Percentiles rank a stretch among this genome's conserved stretches.
Evolutionary conservation across 2,888 invertebrate species (phyloP).

Genomic region (Lasioglossum zephyrum): DNA sequence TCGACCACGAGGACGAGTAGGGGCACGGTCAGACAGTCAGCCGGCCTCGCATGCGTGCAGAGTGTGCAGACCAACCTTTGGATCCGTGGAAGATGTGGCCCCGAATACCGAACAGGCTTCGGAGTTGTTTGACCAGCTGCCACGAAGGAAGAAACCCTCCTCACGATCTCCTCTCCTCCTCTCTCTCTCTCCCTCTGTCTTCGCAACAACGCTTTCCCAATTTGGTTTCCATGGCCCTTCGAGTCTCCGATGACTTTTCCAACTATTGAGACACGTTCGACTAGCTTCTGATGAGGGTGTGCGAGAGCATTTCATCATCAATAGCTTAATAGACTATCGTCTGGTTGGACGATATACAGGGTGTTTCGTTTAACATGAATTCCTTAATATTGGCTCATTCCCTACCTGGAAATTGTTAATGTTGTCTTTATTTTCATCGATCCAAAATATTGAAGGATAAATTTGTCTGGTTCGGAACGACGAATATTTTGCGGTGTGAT

Average conservation of each 20-base stretch:
- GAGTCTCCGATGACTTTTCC: conserved; percentile 17
- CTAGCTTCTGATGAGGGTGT: neutral
- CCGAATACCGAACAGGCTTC: conserved; percentile 75
- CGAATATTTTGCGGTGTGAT: neutral
- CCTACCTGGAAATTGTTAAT: no score
- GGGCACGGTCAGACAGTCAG: conserved; percentile 19
- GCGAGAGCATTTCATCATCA: neutral
- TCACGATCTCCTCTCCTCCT: conserved; percentile 30
- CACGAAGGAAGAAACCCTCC: conserved; percentile 53
- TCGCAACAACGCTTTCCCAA: conserved; percentile 53
- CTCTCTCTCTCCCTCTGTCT: neutral
- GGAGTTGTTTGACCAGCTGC: conserved; percentile 79
- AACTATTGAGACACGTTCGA: neutral
- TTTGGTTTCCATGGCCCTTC: conserved; percentile 18
- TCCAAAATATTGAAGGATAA: no score
- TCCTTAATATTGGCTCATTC: neutral
- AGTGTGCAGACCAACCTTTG: conserved; percentile 15
- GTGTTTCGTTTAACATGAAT: neutral
- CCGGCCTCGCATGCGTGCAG: conserved; percentile 7
- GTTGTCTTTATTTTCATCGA: no score
- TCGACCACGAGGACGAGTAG: conserved; percentile 49
- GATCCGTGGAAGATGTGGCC: conserved; percentile 50
- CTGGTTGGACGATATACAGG: neutral
- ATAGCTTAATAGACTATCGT: neutral
- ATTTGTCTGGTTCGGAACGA: no score